A percentile compares a stretch with the other conserved stretches of the same genome.
Evolutionary conservation across 2,888 invertebrate species (phyloP).

Genomic region (Poecilus cupreus): DNA sequence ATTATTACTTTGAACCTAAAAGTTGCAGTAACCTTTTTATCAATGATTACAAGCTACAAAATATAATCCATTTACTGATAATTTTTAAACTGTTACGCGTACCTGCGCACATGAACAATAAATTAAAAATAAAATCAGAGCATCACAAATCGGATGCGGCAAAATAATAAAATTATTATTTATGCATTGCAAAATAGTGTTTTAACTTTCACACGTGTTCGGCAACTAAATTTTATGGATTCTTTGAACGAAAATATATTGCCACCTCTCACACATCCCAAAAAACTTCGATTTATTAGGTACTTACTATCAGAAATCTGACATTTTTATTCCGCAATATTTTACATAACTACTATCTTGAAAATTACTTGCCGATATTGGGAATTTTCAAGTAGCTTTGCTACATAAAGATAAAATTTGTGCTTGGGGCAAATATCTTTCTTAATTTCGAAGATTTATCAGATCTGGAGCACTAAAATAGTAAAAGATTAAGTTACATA

Average conservation of each 20-base stretch:
- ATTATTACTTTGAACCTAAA: no score
- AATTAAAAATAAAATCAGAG: no score
- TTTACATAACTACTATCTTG: neutral
- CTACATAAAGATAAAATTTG: neutral
- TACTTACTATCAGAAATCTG: neutral
- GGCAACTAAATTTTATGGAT: constrained; percentile 1
- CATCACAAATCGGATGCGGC: neutral
- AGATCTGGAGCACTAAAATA: no score
- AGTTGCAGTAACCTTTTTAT: no score
- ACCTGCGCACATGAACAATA: no score
- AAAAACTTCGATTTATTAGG: neutral
- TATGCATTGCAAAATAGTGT: neutral
- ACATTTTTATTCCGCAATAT: constrained; percentile 12
- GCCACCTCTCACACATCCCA: neutral
- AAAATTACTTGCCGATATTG: neutral
- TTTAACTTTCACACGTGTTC: neutral
- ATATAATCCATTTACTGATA: no score
- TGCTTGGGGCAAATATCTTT: neutral
- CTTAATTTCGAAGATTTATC: neutral
- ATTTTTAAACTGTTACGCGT: no score
- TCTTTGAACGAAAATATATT: neutral
- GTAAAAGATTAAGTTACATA: no score
- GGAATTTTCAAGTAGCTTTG: neutral
- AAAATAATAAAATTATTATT: neutral
- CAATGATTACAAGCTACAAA: no score